Evolutionary conservation across 2,888 invertebrate genomes (phyloP), one percentile per base, ranked within the genome.

Genomic region (Drosophila lutescens): DNA sequence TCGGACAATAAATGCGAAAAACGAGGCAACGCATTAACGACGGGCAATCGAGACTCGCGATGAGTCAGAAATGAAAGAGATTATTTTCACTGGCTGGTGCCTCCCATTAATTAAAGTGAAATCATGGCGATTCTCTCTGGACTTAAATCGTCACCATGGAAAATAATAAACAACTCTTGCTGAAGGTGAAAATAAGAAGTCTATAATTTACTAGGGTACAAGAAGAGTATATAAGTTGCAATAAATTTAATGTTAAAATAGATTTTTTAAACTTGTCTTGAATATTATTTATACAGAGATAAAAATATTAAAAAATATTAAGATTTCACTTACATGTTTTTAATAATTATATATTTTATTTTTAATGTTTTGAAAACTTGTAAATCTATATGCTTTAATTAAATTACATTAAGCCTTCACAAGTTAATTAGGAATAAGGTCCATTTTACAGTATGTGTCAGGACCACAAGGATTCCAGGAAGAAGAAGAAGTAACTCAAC

Each of bases 61-160:
- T 20, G 30, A 57, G 36, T 36, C 56, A 34, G 12, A 40, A 40
- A 57, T 17, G 12, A 40, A 57, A 17, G 6, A 36, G 47, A 47
- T 47, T 26, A 57, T 47, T 36, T 34, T 5, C 56, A 26, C 17
- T 12, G 15, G 2, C 5, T 2, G 30, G 17, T 47, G 47, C 2
- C 26, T 26, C 7, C 4, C 12, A 23, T 36, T 13, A 26, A 36
- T 56, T 46, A 46, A 26, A 53, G 26, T 12, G 49, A 49, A 32
- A 34, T 49, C 32, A 34, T 20, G 2, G 17, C 5, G 12, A 13
- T 34, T 34, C 17, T 13, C 17, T 3, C 2, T 3, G 7, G 34
- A 34, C 17, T 49, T 49, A 49, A 49, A 32, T 7, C 32, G 17
- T 30, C 3, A 2, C 8, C 12, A 30, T n/a, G 17, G 2, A n/a